A percentile compares a stretch with the other conserved stretches of the same genome.
These are phyloP conservation scores for Hydriomena furcata DNA, from an alignment of 2,888 invertebrate genomes.

Conservation along the genomic window DNA sequence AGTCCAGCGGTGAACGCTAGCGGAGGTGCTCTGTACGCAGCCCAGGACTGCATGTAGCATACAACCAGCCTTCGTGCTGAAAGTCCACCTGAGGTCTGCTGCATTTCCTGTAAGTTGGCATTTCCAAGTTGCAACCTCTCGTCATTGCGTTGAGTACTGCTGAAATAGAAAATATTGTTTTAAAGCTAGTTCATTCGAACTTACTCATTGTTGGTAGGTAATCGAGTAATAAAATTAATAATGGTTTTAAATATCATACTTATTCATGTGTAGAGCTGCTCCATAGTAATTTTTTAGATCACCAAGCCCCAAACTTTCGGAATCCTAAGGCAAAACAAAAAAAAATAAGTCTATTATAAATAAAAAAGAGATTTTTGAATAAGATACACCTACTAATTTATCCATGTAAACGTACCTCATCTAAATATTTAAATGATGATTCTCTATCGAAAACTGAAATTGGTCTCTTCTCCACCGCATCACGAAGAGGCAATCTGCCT, in stretches of 20 bases:
- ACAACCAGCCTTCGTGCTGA: slow-evolving; percentile 77
- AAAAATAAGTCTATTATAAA: no score
- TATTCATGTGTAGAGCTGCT: slow-evolving; percentile 71
- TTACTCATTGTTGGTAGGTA: no score
- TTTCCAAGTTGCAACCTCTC: slow-evolving; percentile 73
- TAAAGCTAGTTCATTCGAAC: background rate
- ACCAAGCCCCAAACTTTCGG: slow-evolving; percentile 46
- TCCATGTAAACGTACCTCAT: slow-evolving; percentile 32
- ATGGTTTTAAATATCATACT: slow-evolving; percentile 47
- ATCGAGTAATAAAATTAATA: no score
- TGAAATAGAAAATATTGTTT: slow-evolving; percentile 5
- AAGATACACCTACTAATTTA: background rate
- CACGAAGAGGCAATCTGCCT: slow-evolving; percentile 85
- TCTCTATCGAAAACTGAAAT: slow-evolving; percentile 61
- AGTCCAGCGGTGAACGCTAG: slow-evolving; percentile 86
- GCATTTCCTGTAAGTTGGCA: slow-evolving; percentile 76
- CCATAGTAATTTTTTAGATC: slow-evolving; percentile 66
- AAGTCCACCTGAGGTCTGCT: slow-evolving; percentile 58
- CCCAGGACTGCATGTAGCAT: slow-evolving; percentile 88
- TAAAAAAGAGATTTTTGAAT: no score
- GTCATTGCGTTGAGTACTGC: slow-evolving; percentile 47
- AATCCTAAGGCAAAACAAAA: slow-evolving; percentile 45
- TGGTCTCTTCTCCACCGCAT: slow-evolving; percentile 87
- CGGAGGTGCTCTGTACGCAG: slow-evolving; percentile 87
- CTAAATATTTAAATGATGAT: slow-evolving; percentile 52